phyloP scores from a whole-genome alignment of 2,113 vertebrate species.

The Plestiodon gilberti region DNA sequence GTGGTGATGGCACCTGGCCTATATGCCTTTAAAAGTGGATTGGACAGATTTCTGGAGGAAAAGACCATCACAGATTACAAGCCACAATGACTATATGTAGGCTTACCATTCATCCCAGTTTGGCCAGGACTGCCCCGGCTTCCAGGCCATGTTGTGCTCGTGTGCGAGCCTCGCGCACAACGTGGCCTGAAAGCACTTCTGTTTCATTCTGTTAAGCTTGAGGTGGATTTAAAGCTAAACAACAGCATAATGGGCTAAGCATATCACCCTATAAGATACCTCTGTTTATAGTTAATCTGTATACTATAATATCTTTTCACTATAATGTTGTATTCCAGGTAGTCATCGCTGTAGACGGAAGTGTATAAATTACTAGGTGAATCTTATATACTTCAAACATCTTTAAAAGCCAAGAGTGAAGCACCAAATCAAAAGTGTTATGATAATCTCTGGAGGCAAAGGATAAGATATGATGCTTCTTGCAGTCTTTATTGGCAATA shows the following conservation, averaged over 20 bases:
- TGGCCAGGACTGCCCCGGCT: too few species aligned
- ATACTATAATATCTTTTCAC: neutral
- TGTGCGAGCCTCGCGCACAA: too few species aligned
- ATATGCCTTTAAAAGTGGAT: too few species aligned
- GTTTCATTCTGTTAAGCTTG: neutral
- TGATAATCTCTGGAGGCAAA: conserved; percentile 1
- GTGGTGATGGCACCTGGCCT: too few species aligned
- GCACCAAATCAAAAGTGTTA: neutral
- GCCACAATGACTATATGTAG: too few species aligned
- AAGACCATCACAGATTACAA: too few species aligned
- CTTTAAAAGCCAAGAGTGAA: neutral
- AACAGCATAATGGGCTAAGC: neutral
- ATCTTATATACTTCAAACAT: neutral
- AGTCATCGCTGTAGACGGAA: neutral
- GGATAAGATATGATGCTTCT: conserved; percentile 4
- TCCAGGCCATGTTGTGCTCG: too few species aligned
- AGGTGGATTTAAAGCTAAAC: neutral
- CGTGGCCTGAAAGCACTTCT: too few species aligned
- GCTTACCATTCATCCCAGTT: too few species aligned
- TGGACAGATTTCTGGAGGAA: too few species aligned
- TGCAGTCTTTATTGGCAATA: conserved; percentile 11
- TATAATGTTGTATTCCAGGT: neutral
- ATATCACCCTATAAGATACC: neutral
- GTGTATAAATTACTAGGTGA: neutral
- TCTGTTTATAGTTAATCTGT: neutral